Evolutionary conservation across 2,113 vertebrate species (phyloP).

Genomic region (Proterorhinus semilunaris): DNA sequence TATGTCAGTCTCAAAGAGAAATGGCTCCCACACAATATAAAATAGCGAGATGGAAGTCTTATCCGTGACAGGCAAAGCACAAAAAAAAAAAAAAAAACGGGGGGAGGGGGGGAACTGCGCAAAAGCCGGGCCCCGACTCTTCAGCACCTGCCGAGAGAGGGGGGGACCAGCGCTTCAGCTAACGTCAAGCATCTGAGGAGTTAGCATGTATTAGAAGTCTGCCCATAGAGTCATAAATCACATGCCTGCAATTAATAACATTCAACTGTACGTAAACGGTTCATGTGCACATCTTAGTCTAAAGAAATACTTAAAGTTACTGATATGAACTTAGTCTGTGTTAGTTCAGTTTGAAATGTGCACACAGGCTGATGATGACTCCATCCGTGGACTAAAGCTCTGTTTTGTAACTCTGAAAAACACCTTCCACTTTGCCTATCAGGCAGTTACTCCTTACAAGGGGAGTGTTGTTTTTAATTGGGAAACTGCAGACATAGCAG

Average conservation of each 20-base stretch:
- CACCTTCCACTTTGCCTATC: slow-evolving; percentile 8
- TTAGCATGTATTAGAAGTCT: slow-evolving; percentile 22
- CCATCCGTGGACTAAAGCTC: no score
- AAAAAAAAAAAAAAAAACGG: no score
- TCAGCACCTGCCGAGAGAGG: slow-evolving; percentile 34
- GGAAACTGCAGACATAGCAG: slow-evolving; percentile 45
- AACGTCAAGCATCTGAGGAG: slow-evolving; percentile 24
- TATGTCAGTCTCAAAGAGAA: slow-evolving; percentile 56
- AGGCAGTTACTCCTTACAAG: slow-evolving; percentile 25
- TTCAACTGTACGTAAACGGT: not conserved
- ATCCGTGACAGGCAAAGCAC: slow-evolving; percentile 57
- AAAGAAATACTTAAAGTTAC: not conserved
- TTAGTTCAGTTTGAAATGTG: not conserved
- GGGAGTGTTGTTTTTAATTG: slow-evolving; percentile 61
- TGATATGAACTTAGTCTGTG: not conserved
- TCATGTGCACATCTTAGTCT: not conserved
- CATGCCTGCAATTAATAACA: slow-evolving; percentile 27
- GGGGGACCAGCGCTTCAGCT: slow-evolving; percentile 8
- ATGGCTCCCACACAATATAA: slow-evolving; percentile 60
- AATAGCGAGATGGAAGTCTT: slow-evolving; percentile 63
- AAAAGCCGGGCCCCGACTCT: slow-evolving; percentile 24
- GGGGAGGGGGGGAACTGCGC: slow-evolving; percentile 15
- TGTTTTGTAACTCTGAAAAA: no score
- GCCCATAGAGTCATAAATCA: slow-evolving; percentile 15
- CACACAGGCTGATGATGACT: no score